Evolutionary conservation across 2,113 vertebrate genomes (phyloP).

Genomic region (Microtus ochrogaster): DNA sequence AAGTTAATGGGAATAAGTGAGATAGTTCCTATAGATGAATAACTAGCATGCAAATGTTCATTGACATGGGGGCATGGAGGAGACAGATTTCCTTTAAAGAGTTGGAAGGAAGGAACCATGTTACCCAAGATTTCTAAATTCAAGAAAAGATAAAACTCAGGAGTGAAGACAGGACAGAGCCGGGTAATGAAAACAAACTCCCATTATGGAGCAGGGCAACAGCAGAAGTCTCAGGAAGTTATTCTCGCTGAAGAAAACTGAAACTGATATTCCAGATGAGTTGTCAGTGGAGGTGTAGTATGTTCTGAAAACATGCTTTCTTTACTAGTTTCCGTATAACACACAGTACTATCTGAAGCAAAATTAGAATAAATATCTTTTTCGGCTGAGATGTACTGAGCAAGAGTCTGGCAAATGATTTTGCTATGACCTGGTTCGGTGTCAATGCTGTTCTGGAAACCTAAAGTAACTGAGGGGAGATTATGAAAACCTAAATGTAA

Average conservation of each 20-base stretch:
- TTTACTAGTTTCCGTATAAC: conserved; percentile 31
- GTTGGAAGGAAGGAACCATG: neutral
- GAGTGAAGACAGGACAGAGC: neutral
- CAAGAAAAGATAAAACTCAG: neutral
- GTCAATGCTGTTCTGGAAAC: neutral
- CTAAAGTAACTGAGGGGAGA: neutral
- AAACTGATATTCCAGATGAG: conserved; percentile 1
- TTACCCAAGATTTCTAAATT: neutral
- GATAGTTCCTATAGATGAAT: neutral
- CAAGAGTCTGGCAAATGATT: neutral
- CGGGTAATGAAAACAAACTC: neutral
- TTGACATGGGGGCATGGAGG: neutral
- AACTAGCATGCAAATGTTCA: neutral
- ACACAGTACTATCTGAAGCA: neutral
- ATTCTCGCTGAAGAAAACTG: neutral
- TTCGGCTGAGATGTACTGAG: neutral
- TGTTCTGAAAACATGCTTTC: neutral
- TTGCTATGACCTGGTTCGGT: neutral
- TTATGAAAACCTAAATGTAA: neutral
- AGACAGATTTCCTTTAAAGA: neutral
- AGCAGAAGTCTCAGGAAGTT: neutral
- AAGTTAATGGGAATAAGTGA: neutral
- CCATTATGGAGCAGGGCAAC: neutral
- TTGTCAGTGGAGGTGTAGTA: neutral
- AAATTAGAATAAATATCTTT: neutral